A percentile compares a stretch with the other conserved stretches of the same genome.
Evolutionary conservation across 1,140 invertebrate genomes (phyloP).

Genomic region (Drosophila tsacasi): DNA sequence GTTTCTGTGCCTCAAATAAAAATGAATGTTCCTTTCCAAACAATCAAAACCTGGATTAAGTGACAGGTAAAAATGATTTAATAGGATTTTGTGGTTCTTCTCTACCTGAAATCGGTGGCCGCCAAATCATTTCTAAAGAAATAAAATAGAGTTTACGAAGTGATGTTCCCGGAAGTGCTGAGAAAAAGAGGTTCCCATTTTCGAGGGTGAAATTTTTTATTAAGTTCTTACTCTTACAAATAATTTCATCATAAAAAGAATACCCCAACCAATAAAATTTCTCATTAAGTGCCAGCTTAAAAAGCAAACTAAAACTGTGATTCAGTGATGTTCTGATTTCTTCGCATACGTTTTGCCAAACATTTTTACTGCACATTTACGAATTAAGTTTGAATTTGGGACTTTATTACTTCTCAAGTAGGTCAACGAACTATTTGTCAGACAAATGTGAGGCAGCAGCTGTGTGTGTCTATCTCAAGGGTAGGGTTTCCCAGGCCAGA

Average conservation of each 20-base stretch:
- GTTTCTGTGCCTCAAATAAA: neutral
- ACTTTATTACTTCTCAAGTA: constrained; percentile 24
- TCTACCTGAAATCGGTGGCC: constrained; percentile 1
- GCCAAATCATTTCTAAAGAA: neutral
- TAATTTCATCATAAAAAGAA: too few relatives aligned
- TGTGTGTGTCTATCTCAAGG: constrained; percentile 27
- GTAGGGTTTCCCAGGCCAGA: constrained; percentile 33
- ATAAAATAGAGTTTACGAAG: neutral
- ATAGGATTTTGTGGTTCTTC: neutral
- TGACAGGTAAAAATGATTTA: constrained; percentile 18
- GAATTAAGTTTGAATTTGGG: constrained; percentile 23
- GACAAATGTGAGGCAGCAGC: constrained; percentile 26
- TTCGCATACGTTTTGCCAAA: constrained; percentile 18
- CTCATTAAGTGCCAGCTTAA: neutral
- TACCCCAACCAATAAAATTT: neutral
- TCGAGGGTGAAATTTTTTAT: neutral
- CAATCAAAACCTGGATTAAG: constrained; percentile 10
- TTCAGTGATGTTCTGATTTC: constrained; percentile 5
- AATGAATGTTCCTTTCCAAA: neutral
- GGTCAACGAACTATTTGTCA: constrained; percentile 46
- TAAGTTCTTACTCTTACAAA: neutral
- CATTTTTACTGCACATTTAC: constrained; percentile 26
- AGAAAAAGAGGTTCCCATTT: neutral
- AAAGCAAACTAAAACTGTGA: constrained; percentile 1
- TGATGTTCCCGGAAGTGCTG: neutral